Evolutionary conservation across 1,140 invertebrate genomes (phyloP).

Genomic region (Polypedilum vanderplanki): DNA sequence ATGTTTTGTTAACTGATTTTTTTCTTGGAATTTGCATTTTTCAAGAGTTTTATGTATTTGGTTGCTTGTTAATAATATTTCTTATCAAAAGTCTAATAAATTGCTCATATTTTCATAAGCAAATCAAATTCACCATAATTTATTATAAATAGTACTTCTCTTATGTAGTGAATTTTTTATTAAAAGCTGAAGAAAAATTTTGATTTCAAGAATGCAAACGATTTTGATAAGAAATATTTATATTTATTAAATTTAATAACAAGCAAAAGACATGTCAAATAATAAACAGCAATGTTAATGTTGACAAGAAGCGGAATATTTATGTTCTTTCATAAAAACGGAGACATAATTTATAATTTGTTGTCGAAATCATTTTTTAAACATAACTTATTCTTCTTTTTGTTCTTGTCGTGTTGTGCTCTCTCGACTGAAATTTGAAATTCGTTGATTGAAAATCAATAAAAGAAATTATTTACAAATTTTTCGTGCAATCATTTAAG

Average conservation of each 20-base stretch:
- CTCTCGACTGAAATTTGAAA: neutral
- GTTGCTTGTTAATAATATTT: too few relatives aligned
- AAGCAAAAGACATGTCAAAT: slow-evolving; percentile 11
- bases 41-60: too few relatives aligned
- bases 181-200: neutral
- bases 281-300: slow-evolving; percentile 22
- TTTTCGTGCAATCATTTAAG: neutral
- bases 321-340: slow-evolving; percentile 26
- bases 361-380: slow-evolving; percentile 23
- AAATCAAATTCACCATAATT: too few relatives aligned
- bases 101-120: too few relatives aligned
- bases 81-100: too few relatives aligned
- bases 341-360: slow-evolving; percentile 28
- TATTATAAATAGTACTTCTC: neutral
- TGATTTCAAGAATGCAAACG: neutral
- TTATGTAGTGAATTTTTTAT: neutral
- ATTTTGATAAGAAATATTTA: neutral
- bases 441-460: slow-evolving; percentile 23
- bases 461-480: neutral
- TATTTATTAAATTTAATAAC: neutral
- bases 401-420: neutral
- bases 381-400: slow-evolving; percentile 15
- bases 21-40: too few relatives aligned
- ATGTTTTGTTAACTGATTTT: neutral
- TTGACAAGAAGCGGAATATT: slow-evolving; percentile 14